Percentiles rank a stretch among this genome's conserved stretches.
phyloP scores from a whole-genome alignment of 1,140 invertebrate species.

The Hyposmocoma kahamanoa region DNA sequence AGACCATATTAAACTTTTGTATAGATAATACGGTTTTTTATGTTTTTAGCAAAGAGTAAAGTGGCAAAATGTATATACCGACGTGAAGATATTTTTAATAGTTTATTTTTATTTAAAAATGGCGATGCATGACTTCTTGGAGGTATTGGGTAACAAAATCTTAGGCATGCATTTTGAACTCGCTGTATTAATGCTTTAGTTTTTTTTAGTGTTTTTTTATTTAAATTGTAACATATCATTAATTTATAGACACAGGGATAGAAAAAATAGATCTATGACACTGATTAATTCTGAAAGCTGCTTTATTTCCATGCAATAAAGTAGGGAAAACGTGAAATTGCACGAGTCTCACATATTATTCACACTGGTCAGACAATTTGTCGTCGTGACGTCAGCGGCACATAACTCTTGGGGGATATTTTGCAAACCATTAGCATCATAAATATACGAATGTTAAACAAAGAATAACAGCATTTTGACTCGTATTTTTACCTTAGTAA shows the following conservation, averaged over 20 bases:
- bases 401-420: slow-evolving; percentile 42
- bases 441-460: slow-evolving; percentile 14
- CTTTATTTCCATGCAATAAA: slow-evolving; percentile 11
- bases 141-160: too few species aligned
- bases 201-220: too few species aligned
- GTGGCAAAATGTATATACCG: too few species aligned
- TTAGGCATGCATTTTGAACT: too few species aligned
- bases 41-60: too few species aligned
- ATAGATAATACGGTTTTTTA: too few species aligned
- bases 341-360: slow-evolving; percentile 34
- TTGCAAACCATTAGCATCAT: slow-evolving; percentile 30
- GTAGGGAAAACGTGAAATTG: slow-evolving; percentile 32
- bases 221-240: too few species aligned
- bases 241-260: background rate
- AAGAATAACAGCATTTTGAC: slow-evolving; percentile 5
- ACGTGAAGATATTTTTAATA: too few species aligned
- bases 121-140: too few species aligned
- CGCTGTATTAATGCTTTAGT: too few species aligned
- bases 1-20: too few species aligned
- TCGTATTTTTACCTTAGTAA: background rate
- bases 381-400: slow-evolving; percentile 35
- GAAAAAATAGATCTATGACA: background rate
- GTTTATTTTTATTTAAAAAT: too few species aligned
- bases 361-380: slow-evolving; percentile 49
- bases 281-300: slow-evolving; percentile 3